A percentile compares a stretch with the other conserved stretches of the same genome.
Evolutionary conservation across 2,113 vertebrate genomes (phyloP).

Genomic region (Canis aureus): DNA sequence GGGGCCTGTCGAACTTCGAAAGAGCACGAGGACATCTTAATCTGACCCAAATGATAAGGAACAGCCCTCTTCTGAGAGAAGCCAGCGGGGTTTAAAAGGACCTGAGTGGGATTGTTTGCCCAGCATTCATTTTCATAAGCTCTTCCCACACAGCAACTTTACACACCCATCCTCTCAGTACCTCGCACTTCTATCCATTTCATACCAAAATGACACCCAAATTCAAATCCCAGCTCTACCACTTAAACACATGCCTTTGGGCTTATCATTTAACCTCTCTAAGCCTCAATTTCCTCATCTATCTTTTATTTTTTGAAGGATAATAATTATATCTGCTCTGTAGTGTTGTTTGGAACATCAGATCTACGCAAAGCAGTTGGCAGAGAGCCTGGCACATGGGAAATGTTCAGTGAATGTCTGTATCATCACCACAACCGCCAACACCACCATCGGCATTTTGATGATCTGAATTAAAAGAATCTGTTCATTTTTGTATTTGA

Average conservation of each 20-base stretch:
- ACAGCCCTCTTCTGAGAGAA: background rate
- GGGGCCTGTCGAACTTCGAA: background rate
- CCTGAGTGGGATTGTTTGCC: background rate
- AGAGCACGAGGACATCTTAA: background rate
- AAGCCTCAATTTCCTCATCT: background rate
- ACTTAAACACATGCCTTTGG: background rate
- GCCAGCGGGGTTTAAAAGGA: background rate
- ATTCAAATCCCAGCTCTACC: background rate
- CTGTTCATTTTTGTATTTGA: background rate
- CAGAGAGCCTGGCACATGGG: background rate
- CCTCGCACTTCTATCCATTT: background rate
- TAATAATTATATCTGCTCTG: background rate
- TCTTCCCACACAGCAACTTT: background rate
- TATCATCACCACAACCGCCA: background rate
- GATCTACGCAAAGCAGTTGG: background rate
- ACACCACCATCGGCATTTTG: background rate
- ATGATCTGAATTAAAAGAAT: background rate
- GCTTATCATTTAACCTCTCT: background rate
- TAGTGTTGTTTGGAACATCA: background rate
- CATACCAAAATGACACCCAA: background rate
- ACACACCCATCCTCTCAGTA: accelerated
- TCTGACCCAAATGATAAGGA: background rate
- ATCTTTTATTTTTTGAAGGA: background rate
- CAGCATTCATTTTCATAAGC: background rate
- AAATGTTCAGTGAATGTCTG: background rate